Base-by-base conservation (phyloP, 2,888 invertebrate genomes). In the Athalia cordata region DNA sequence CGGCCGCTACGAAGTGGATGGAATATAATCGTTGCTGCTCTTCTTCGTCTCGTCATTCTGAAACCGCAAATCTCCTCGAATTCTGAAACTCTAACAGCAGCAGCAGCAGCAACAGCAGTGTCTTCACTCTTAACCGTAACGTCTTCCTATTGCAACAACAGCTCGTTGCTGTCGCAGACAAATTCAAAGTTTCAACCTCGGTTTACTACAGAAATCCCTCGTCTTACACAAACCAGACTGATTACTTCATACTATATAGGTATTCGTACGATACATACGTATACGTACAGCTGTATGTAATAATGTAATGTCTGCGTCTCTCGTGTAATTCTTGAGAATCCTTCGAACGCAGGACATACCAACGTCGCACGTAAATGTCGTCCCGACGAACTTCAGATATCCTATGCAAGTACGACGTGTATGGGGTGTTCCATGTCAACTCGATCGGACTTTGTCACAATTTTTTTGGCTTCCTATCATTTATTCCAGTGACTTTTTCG, bases 21-120 rank as follows among this genome's bases (percentile, higher is more conserved):
- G 55, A n/a, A 55, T 55, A 55, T 55, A 55, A 55, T 55, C 55
- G 55, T 11, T n/a, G 2, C 29, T n/a, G 55, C 11, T 55, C 50
- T 62, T 13, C 64, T 13, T 29, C 50, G 67, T 50, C 72, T 47
- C 59, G 1, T 15, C 43, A 47, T 72, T 72, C 59, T 47, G 45
- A 13, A 59, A 47, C 72, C 59, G 72, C 72, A 72, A 72, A 72
- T 72, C 72, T 45, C 47, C 47, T 72, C 13, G 29, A 29, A 29
- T 47, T 13, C 29, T 55, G 50, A 55, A 55, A 11, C 55, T 55
- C 15, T 15, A 15, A 13, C 61, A n/a, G n/a, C 29, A 29, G 29
- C 29, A 29, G 29, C 29, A 29, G 29, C 29, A 29, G 29, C 29
- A 29, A 29, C 29, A 2, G 29, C 29, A 29, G 29, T 29, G 29